Evolutionary conservation across 2,113 vertebrate species (phyloP).

Genomic region (Trichechus manatus): DNA sequence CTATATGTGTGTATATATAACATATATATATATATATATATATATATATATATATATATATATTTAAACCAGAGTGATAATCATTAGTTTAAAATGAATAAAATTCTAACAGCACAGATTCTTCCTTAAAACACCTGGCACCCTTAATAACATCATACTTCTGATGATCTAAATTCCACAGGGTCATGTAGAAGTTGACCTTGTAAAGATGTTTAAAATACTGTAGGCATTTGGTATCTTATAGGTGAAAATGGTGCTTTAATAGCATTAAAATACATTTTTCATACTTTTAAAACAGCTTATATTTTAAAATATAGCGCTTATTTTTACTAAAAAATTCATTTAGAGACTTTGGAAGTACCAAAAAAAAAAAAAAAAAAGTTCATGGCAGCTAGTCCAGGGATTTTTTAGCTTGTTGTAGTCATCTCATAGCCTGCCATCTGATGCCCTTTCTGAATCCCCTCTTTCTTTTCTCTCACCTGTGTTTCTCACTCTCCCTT

Average conservation of each 20-base stretch:
- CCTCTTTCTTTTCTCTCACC: background rate
- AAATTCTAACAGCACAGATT: background rate
- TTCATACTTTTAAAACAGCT: conserved; percentile 16
- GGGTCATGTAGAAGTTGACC: background rate
- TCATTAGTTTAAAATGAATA: conserved; percentile 21
- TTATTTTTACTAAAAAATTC: background rate
- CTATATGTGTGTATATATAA: background rate
- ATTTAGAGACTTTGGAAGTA: conserved; percentile 28
- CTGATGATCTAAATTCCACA: conserved; percentile 17
- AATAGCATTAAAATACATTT: conserved; percentile 6
- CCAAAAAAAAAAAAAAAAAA: background rate
- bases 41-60: background rate
- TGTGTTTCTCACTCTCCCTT: conserved; percentile 13
- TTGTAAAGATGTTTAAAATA: background rate
- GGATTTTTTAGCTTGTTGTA: background rate
- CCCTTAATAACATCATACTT: background rate
- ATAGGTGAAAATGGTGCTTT: background rate
- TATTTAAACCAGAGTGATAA: background rate
- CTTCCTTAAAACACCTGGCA: background rate
- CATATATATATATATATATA: background rate
- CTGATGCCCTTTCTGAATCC: background rate
- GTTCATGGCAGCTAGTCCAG: background rate
- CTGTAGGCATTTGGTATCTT: background rate
- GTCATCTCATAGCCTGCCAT: background rate
- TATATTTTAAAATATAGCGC: background rate